Evolutionary conservation across 2,888 invertebrate species (phyloP), one percentile per base, ranked within the genome.

Genomic region (Caradrina clavipalpis): DNA sequence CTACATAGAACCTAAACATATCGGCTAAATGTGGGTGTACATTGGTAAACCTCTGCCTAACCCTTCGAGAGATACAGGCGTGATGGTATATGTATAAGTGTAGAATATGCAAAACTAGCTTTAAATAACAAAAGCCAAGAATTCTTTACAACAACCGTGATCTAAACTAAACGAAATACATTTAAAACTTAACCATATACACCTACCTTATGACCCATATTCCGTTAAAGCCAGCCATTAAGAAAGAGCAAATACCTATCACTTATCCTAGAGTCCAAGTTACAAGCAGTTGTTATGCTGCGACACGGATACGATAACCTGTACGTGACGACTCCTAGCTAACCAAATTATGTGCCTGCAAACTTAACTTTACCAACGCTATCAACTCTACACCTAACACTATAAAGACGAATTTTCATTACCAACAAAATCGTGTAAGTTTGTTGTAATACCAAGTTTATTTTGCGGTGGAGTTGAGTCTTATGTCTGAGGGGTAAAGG

Each of bases 251-350:
- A 81, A 85, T 86, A 86, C 81, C 82, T 82, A 86, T 84, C 83
- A 84, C 81, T 85, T 84, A 81, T 79, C 78, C 79, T 66, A 66
- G 71, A 80, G 81, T 85, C 85, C 82, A 86, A 87, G 88, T 89
- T 87, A 86, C 88, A 85, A 78, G 86, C 82, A 82, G 86, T 88
- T 88, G 90, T 91, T 91, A 91, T 91, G 89, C 90, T 77, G 63
- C 77, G 85, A 87, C 90, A 90, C 90, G 90, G 82, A 82, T 82
- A 78, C 84, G 83, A 87, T 88, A 86, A 84, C 84, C 77, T 78
- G 88, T 78, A 90, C 90, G 90, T 90, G 90, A 90, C 87, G 81
- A 82, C 86, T 85, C 87, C 82, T 88, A 86, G 86, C 87, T 86
- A 85, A 85, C 85, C 73, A 88, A 88, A 89, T 90, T 88, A 89